Base-by-base conservation (phyloP, 2,888 invertebrate species). In the Diarsia dahlii region DNA sequence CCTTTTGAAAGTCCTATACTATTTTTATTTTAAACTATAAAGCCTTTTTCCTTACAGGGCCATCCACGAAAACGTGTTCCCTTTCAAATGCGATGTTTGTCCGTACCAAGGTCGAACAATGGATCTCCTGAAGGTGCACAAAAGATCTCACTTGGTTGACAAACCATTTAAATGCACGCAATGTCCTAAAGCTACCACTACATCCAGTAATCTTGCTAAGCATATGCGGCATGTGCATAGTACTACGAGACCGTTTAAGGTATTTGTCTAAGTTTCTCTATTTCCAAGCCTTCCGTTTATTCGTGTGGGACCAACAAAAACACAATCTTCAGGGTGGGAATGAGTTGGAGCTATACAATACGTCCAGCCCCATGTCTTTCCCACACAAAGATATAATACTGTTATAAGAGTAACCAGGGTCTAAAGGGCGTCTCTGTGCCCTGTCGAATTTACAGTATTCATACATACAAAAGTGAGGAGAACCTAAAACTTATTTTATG, bases 201-300 rank as follows among this genome's bases (percentile, higher is more conserved):
- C 96, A 0, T 89, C 95, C 1, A 96, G 96, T 86, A 96, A 96
- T 83, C 90, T 96, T 2, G 93, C 94, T 8, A 96, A 96, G 84
- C 96, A 96, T 74, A 93, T 96, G 90, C 90, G 95, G 63, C 95
- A 95, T 80, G 95, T 96, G 2, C 96, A 96, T 80, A 95, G 93
- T 77, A 94, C 93, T 52, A 91, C 87, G n/a, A 93, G 95, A 79
- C 95, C 95, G 18, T 93, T 89, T 84, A 96, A 95, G 94, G 96
- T 96, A 92, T 76, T 34, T n/a, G 3, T 6, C 0, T 18, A 28
- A 15, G 28, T 64, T 46, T 48, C 8, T 15, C 39, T n/a, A n/a
- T n/a, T n/a, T n/a, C n/a, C n/a, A n/a, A n/a, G n/a, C n/a, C n/a
- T n/a, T n/a, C n/a, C n/a, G n/a, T n/a, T n/a, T n/a, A n/a, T n/a